phyloP scores from a whole-genome alignment of 2,888 invertebrate species.

The Endotricha flammealis region DNA sequence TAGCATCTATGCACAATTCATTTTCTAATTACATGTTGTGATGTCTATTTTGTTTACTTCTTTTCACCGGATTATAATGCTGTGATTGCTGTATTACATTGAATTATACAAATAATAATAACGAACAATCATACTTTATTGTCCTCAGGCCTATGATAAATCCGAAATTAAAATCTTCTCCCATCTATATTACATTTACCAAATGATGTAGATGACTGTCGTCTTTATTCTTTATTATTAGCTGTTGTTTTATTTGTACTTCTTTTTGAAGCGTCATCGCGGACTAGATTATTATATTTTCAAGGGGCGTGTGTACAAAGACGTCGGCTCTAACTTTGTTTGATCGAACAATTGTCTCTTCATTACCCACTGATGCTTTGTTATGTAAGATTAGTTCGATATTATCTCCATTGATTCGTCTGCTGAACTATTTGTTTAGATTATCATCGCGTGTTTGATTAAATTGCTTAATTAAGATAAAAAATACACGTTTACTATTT shows the following conservation, averaged over 20 bases:
- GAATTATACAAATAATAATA: too few species aligned
- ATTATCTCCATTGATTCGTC: conserved; percentile 61
- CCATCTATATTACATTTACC: not conserved
- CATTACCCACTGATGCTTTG: conserved; percentile 46
- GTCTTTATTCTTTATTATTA: not conserved
- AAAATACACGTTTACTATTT: conserved; percentile 25
- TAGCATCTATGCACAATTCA: not conserved
- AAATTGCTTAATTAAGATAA: conserved; percentile 45
- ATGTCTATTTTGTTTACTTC: too few species aligned
- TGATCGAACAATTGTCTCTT: conserved; percentile 48
- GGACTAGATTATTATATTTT: conserved; percentile 10
- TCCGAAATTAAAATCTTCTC: too few species aligned
- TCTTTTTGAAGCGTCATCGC: conserved; percentile 2
- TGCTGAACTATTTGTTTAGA: conserved; percentile 43
- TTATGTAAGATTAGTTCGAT: conserved; percentile 65
- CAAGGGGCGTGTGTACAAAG: conserved; percentile 22
- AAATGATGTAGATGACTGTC: not conserved
- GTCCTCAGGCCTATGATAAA: too few species aligned
- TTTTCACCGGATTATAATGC: too few species aligned
- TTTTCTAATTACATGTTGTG: too few species aligned
- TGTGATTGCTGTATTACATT: too few species aligned
- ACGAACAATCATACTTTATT: too few species aligned
- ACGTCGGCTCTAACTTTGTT: conserved; percentile 41
- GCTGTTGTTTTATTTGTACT: conserved; percentile 1
- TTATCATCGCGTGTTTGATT: conserved; percentile 31